These are phyloP conservation scores for Sciurus vulgaris DNA, from an alignment of 2,797 vertebrate species.

Conservation along the genomic window DNA sequence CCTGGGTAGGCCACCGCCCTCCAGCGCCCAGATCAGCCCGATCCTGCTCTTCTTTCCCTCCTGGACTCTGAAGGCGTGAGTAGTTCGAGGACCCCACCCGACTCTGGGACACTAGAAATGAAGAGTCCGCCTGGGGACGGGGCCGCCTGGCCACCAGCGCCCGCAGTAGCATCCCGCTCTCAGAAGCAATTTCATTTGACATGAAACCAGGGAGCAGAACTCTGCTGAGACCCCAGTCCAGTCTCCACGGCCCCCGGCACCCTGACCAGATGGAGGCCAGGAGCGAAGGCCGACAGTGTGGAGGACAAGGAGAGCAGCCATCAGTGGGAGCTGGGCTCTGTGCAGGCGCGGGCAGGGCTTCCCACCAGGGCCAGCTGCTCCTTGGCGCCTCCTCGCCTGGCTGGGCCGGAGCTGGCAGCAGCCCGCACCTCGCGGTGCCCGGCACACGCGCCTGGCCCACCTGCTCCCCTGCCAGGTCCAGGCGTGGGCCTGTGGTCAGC, in stretches of 20 bases:
- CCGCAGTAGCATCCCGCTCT: rapidly evolving
- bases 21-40: not conserved
- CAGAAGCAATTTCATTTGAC: not conserved
- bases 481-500: not conserved
- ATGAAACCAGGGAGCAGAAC: not conserved
- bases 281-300: not conserved
- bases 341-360: not conserved
- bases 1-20: not conserved
- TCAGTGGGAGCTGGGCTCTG: not conserved
- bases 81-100: not conserved
- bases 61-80: rapidly evolving
- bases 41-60: no score
- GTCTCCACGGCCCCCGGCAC: not conserved
- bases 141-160: not conserved
- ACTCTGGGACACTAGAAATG: no score
- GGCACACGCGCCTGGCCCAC: not conserved
- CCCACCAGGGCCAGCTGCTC: slow-evolving; percentile 53
- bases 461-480: not conserved
- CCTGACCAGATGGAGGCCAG: not conserved
- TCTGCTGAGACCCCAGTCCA: not conserved
- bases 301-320: not conserved
- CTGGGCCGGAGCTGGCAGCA: not conserved
- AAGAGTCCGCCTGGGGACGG: not conserved
- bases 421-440: not conserved
- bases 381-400: not conserved